These are phyloP conservation scores for Antheraea yamamai DNA, from an alignment of 2,888 invertebrate genomes.

Conservation along the genomic window DNA sequence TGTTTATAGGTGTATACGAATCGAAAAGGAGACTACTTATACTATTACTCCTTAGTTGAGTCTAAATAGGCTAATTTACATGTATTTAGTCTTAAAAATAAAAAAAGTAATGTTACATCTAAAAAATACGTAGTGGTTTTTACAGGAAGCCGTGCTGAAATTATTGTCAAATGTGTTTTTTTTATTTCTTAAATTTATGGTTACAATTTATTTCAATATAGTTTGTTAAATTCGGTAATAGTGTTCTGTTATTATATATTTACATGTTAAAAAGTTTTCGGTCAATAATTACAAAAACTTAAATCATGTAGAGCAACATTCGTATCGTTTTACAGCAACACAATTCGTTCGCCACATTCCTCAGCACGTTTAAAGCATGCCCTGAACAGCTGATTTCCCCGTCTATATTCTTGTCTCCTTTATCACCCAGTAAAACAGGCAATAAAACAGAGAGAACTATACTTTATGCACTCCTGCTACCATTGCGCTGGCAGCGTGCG, in stretches of 20 bases:
- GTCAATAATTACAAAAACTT: slow-evolving; percentile 9
- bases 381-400: slow-evolving; percentile 81
- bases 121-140: neutral
- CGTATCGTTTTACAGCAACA: slow-evolving; percentile 53
- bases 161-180: neutral
- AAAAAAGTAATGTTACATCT: too few relatives aligned
- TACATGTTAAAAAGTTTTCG: neutral
- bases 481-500: slow-evolving; percentile 80
- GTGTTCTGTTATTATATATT: neutral
- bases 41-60: neutral
- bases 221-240: neutral
- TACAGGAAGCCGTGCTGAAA: neutral
- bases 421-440: slow-evolving; percentile 75
- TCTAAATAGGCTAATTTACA: too few relatives aligned
- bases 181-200: neutral
- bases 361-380: slow-evolving; percentile 81
- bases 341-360: slow-evolving; percentile 80
- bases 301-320: slow-evolving; percentile 65
- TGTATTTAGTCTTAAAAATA: too few relatives aligned
- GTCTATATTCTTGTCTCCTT: slow-evolving; percentile 77
- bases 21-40: neutral
- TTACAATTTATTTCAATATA: neutral
- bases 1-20: neutral
- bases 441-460: slow-evolving; percentile 82
- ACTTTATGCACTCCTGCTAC: slow-evolving; percentile 78